Evolutionary conservation across 2,888 invertebrate genomes (phyloP), one percentile per base, ranked within the genome.

Genomic region (Euplexia lucipara): DNA sequence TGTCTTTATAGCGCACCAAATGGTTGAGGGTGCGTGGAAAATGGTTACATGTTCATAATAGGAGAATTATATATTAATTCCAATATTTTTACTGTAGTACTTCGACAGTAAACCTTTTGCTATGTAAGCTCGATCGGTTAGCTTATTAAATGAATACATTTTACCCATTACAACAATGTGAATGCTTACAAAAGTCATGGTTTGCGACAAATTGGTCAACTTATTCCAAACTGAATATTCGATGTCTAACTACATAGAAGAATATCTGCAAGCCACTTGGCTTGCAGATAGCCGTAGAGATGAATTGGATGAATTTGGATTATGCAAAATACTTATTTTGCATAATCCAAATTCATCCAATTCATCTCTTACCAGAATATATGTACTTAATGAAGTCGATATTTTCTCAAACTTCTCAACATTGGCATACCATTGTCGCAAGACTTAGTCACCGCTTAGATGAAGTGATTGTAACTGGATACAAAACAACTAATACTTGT

Each of bases 1-100:
- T 14, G 48, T 12, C 8, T 73, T 64, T 70, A 49, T 61, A 51
- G 14, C 53, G 26, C 22, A 3, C 8, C 10, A 52, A 58, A 58
- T 67, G 30, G 16, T 45, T 42, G 22, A 5, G 1, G n/a, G 9
- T 18, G 26, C 26, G 41, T 34, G 18, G 32, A 32, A 22, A n/a
- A n/a, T 42, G 16, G 35, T 34, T 41, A 26, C 35, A 16, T 30
- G 26, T 22, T 42, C 48, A 37, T 37, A 5, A 7, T 22, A 3
- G 26, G 39, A 39, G 5, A 16, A 64, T 18, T 18, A 2, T 51
- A n/a, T 3, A 18, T 12, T 12, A 20, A 30, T 41, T 42, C 2
- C 41, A 7, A 7, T 16, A 34, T n/a, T 30, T 35, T 6, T 8
- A 20, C 1, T 10, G 8, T n/a, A n/a, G n/a, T n/a, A n/a, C n/a